These are phyloP conservation scores for Limnephilus rhombicus DNA, from an alignment of 2,888 invertebrate species.

Conservation along the genomic window DNA sequence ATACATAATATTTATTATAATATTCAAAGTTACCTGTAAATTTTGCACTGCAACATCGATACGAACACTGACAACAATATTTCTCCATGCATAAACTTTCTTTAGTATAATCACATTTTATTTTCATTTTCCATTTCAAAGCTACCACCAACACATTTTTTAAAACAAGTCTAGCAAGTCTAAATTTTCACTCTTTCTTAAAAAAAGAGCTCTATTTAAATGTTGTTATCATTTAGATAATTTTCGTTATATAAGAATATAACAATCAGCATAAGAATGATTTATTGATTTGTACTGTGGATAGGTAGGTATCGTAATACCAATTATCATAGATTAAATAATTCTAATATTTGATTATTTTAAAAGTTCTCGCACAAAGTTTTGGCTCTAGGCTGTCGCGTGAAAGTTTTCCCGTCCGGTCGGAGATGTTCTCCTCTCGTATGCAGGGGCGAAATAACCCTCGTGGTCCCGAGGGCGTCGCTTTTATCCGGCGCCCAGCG, in stretches of 20 bases:
- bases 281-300: not conserved
- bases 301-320: not conserved
- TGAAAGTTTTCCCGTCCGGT: not conserved
- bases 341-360: not conserved
- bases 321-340: not conserved
- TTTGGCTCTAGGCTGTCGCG: conserved; percentile 13
- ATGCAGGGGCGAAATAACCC: conserved; percentile 47
- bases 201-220: not conserved
- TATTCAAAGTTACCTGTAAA: conserved; percentile 17
- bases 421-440: conserved; percentile 12
- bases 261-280: no score
- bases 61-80: conserved; percentile 3
- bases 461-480: conserved; percentile 54
- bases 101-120: not conserved
- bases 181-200: not conserved
- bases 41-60: conserved; percentile 32
- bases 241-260: not conserved
- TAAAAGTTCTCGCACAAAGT: conserved; percentile 15
- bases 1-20: not conserved
- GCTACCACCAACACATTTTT: not conserved
- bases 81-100: not conserved
- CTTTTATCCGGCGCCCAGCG: conserved; percentile 65
- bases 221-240: not conserved
- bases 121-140: not conserved
- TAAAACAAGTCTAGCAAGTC: not conserved